Evolutionary conservation across 2,113 vertebrate species (phyloP).

Genomic region (Maccullochella peelii): DNA sequence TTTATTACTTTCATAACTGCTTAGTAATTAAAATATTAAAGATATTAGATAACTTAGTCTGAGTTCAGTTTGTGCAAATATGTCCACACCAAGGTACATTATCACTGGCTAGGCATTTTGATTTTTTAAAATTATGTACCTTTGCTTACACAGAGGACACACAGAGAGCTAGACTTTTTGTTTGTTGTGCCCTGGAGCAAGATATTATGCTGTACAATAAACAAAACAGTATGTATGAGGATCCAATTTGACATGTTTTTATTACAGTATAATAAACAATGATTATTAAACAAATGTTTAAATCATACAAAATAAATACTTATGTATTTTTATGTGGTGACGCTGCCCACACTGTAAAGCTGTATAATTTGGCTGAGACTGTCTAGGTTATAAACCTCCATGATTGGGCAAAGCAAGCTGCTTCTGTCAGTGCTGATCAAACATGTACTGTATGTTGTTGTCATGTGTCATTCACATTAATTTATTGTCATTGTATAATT

Average conservation of each 20-base stretch:
- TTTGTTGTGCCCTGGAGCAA: conserved; percentile 6
- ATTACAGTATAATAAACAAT: background rate
- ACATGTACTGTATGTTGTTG: conserved; percentile 43
- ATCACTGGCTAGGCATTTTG: background rate
- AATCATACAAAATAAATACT: background rate
- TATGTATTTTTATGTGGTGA: background rate
- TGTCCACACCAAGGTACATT: background rate
- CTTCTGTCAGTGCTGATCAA: conserved; percentile 54
- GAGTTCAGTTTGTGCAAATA: background rate
- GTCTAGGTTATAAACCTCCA: background rate
- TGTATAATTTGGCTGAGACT: background rate
- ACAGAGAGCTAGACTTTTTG: background rate
- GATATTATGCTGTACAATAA: background rate
- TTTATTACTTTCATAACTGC: background rate
- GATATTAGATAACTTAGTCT: background rate
- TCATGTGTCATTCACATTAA: conserved; percentile 54
- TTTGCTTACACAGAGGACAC: conserved; percentile 12
- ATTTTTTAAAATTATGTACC: conserved; percentile 15
- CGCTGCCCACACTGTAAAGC: background rate
- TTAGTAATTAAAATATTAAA: conserved; percentile 13
- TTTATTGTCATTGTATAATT: conserved; percentile 55
- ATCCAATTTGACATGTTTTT: conserved; percentile 2
- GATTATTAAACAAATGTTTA: background rate
- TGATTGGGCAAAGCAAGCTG: conserved; percentile 8
- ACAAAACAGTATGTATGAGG: background rate